Percentiles rank a stretch among this genome's conserved stretches.
These are phyloP conservation scores for Nixonia krombeini DNA, from an alignment of 1,140 invertebrate species.

Conservation along the genomic window DNA sequence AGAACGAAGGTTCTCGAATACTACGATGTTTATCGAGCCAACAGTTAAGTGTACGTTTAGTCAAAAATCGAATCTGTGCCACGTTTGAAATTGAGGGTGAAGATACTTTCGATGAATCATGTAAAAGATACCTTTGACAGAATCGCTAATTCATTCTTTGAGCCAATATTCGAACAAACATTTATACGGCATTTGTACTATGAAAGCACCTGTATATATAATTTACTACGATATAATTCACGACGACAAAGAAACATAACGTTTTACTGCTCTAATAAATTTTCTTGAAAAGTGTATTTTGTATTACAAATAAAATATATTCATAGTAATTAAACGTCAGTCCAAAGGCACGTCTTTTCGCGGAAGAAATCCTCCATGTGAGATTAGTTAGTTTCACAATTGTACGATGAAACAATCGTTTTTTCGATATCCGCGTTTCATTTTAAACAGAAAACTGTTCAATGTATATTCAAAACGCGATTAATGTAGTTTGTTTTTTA, in stretches of 20 bases:
- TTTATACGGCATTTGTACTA: constrained; percentile 47
- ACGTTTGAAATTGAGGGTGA: not conserved
- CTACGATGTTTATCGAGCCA: no score
- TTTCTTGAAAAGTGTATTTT: constrained; percentile 49
- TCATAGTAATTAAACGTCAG: constrained; percentile 19
- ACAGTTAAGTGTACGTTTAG: not conserved
- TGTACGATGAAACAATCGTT: constrained; percentile 1
- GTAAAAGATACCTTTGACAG: not conserved
- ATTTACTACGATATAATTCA: constrained; percentile 44
- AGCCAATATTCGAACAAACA: constrained; percentile 28
- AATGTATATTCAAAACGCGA: no score
- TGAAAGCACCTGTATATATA: constrained; percentile 45
- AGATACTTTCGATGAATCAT: not conserved
- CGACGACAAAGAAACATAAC: constrained; percentile 47
- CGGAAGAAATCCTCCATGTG: constrained; percentile 11
- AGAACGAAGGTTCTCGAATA: no score
- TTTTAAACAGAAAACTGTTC: no score
- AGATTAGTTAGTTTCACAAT: no score
- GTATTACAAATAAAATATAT: constrained; percentile 41
- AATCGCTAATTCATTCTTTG: constrained; percentile 16
- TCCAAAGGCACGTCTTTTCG: constrained; percentile 13
- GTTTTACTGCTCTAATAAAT: constrained; percentile 35
- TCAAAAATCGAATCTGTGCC: no score
- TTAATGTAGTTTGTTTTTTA: no score
- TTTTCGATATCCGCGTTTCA: no score